Evolutionary conservation across 2,888 invertebrate species (phyloP).

Genomic region (Orchesellides sinensis): DNA sequence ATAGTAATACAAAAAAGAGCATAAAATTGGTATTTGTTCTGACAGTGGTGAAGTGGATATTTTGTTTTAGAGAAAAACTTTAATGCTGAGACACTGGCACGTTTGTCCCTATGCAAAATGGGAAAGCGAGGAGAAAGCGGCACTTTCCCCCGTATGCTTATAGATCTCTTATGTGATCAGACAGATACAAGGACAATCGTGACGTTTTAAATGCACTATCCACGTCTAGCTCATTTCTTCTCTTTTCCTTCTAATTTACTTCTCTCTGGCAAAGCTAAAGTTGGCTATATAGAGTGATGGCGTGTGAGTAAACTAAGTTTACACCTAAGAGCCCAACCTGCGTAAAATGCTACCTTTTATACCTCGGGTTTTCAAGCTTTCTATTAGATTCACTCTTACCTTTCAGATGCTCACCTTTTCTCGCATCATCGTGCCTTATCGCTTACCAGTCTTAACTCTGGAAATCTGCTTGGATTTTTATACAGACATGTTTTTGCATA

Average conservation of each 20-base stretch:
- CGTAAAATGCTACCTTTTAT: neutral
- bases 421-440: conserved; percentile 13
- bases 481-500: no score
- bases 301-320: conserved; percentile 5
- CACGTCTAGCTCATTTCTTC: conserved; percentile 49
- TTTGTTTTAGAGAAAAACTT: neutral
- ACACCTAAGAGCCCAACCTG: conserved; percentile 9
- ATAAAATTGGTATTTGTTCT: no score
- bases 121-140: no score
- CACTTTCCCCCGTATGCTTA: neutral
- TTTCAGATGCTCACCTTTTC: conserved; percentile 4
- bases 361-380: neutral
- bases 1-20: no score
- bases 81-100: neutral
- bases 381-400: conserved; percentile 2
- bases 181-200: conserved; percentile 56
- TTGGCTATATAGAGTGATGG: neutral
- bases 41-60: neutral
- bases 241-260: conserved; percentile 25
- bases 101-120: no score
- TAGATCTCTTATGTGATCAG: conserved; percentile 41
- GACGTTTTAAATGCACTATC: conserved; percentile 67
- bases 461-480: no score
- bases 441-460: no score
- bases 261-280: neutral